These are phyloP conservation scores for Cyclina sinensis DNA, from an alignment of 1,140 invertebrate genomes.

Conservation along the genomic window DNA sequence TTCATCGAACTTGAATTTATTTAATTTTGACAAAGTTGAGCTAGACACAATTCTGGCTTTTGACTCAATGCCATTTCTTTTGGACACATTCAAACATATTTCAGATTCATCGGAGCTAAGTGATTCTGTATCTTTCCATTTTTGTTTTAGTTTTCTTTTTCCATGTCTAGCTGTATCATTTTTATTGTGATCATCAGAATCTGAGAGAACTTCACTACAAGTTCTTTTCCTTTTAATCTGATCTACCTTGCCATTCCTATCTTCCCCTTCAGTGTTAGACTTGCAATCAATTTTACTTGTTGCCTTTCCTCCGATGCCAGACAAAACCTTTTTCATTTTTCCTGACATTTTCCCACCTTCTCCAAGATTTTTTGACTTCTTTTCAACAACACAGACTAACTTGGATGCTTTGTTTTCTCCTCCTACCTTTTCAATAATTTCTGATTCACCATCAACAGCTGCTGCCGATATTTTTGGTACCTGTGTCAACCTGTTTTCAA, in stretches of 20 bases:
- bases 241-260: background rate
- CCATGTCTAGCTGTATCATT: background rate
- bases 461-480: background rate
- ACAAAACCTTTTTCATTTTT: conserved; percentile 25
- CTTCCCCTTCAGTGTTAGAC: background rate
- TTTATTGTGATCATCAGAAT: background rate
- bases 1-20: conserved; percentile 55
- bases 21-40: conserved; percentile 52
- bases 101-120: background rate
- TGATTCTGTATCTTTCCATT: conserved; percentile 10
- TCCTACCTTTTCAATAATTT: background rate
- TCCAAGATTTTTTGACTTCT: background rate
- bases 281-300: background rate
- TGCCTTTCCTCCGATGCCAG: background rate
- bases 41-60: background rate
- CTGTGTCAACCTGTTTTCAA: conserved; percentile 41
- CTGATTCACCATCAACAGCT: background rate
- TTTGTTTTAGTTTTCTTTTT: background rate
- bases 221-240: background rate
- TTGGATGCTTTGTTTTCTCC: background rate
- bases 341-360: background rate
- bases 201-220: background rate
- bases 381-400: conserved; percentile 24
- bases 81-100: background rate
- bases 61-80: background rate